These are phyloP conservation scores for Nycticebus coucang DNA, from an alignment of 2,113 vertebrate species.

Conservation along the genomic window DNA sequence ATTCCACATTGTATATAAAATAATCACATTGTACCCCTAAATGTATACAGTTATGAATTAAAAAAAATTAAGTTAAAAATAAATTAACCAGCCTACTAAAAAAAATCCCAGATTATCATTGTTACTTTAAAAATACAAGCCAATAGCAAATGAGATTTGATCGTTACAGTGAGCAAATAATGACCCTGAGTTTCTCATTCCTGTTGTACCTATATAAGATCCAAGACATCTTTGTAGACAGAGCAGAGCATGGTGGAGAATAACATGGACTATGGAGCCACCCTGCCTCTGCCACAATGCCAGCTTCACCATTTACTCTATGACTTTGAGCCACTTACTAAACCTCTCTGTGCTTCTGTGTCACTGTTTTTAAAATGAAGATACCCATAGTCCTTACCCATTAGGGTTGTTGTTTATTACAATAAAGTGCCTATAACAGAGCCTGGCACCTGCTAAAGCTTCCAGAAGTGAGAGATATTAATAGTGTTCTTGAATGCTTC, in stretches of 20 bases:
- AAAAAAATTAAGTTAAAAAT: no score
- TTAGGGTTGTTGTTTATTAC: neutral
- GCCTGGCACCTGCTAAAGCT: neutral
- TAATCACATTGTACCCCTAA: no score
- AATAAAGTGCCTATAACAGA: neutral
- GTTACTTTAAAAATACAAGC: neutral
- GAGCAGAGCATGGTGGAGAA: no score
- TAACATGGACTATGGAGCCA: neutral
- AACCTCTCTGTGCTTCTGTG: neutral
- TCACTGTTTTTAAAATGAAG: no score
- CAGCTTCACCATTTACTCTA: neutral
- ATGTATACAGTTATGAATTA: no score
- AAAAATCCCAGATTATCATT: neutral
- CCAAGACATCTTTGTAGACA: neutral
- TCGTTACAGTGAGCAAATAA: neutral
- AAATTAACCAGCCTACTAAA: no score
- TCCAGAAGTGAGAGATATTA: no score
- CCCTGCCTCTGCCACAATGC: neutral
- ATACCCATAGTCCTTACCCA: no score
- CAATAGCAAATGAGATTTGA: neutral
- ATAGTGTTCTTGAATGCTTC: no score
- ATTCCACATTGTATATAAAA: no score
- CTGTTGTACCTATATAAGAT: neutral
- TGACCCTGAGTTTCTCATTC: neutral
- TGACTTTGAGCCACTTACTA: neutral